A percentile compares a stretch with the other conserved stretches of the same genome.
Evolutionary conservation across 2,797 vertebrate genomes (phyloP).

Genomic region (Galagoides demidoff): DNA sequence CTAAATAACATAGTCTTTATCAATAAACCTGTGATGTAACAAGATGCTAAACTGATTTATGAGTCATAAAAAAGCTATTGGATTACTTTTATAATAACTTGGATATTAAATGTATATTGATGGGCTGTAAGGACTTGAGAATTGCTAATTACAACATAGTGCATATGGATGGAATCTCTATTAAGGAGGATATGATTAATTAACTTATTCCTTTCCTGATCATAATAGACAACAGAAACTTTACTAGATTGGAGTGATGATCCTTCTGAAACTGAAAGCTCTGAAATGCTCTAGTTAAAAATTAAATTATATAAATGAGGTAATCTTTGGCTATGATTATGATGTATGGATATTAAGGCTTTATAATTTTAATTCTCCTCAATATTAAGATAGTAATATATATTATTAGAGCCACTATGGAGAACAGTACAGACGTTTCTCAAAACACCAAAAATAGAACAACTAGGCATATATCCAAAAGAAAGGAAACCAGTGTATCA

Average conservation of each 20-base stretch:
- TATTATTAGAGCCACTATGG: not conserved
- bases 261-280: not conserved
- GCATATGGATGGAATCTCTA: not conserved
- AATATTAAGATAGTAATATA: not conserved
- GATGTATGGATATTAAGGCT: not conserved
- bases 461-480: not conserved
- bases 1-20: not conserved
- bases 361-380: constrained; percentile 16
- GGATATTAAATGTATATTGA: not conserved
- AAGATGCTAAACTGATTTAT: constrained; percentile 5
- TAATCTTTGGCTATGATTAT: not conserved
- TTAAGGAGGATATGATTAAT: constrained; percentile 19
- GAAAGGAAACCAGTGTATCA: not conserved
- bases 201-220: not conserved
- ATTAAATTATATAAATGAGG: not conserved
- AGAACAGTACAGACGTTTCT: not conserved
- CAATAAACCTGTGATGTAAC: not conserved
- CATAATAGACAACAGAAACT: not conserved
- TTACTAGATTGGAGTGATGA: not conserved
- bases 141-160: not conserved
- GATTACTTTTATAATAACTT: not conserved
- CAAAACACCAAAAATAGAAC: not conserved
- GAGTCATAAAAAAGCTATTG: not conserved
- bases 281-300: not conserved
- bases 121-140: constrained; percentile 2